Evolutionary conservation across 1,140 invertebrate genomes (phyloP), one percentile per base, ranked within the genome.

Genomic region (Elymnias hypermnestra): DNA sequence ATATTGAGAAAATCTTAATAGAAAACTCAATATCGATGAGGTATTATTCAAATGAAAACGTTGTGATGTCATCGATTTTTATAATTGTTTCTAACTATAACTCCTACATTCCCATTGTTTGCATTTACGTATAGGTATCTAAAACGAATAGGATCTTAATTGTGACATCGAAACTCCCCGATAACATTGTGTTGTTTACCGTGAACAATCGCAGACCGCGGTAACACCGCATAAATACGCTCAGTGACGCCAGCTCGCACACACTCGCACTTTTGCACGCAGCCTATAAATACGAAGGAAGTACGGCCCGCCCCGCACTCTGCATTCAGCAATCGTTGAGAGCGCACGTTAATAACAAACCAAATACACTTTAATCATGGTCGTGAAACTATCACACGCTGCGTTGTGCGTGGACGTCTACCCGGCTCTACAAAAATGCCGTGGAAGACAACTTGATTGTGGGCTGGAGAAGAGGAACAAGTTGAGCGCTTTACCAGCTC

Each of bases 301-400:
- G 42, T 23, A 37, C 56, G n/a, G 53, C 26, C 63, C 70, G 47
- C 71, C 63, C 77, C 77, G 46, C 81, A 81, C 53, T 71, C 61
- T 66, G 57, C 66, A 50, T 39, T 56, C 42, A 68, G 63, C 57
- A 47, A 46, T 76, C 59, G 36, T 35, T 57, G 53, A 49, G 70
- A 77, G 49, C 54, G 48, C 56, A 72, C 67, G 63, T 57, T 31
- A 17, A 17, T 28, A 49, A 22, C 39, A 43, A 49, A 45, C 36
- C 54, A 54, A 54, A 53, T 26, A 5, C 29, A 41, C 40, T 71
- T 37, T 40, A 84, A 72, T 37, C 42, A 84, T 84, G 79, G 79
- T 84, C 57, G 72, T 84, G 52, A 84, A 84, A 75, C 70, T 84
- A 77, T 69, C 77, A 53, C 63, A 66, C 23, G 66, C 76, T 48